Evolutionary conservation across 92 coral and sea anemone species (phyloP).

Genomic region (Palythoa caribaeorum): DNA sequence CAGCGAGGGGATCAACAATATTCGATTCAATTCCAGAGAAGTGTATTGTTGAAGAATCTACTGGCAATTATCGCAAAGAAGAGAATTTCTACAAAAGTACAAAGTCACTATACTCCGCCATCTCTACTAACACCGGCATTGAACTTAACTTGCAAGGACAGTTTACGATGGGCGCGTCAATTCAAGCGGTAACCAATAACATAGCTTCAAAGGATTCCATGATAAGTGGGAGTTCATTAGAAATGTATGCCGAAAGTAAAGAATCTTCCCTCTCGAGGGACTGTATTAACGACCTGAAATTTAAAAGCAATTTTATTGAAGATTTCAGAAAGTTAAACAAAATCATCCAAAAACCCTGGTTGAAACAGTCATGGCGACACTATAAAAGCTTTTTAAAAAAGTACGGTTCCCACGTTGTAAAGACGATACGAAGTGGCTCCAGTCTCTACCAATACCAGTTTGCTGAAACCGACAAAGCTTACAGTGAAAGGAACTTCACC

Average conservation of each 20-base stretch:
- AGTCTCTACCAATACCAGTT: slow-evolving; percentile 58
- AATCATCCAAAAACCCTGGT: slow-evolving; percentile 48
- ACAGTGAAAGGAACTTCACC: slow-evolving; percentile 20
- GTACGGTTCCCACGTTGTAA: slow-evolving; percentile 71
- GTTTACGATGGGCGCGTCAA: slow-evolving; percentile 49
- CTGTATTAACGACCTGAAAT: not conserved
- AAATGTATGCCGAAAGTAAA: not conserved
- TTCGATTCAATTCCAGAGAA: slow-evolving; percentile 22
- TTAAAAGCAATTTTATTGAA: not conserved
- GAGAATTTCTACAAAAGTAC: slow-evolving; percentile 15
- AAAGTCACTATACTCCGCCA: slow-evolving; percentile 22
- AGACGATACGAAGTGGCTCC: slow-evolving; percentile 52
- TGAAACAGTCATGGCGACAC: slow-evolving; percentile 52
- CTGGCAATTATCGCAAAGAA: not conserved
- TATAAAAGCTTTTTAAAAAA: slow-evolving; percentile 52
- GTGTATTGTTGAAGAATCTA: not conserved
- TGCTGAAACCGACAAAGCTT: slow-evolving; percentile 13
- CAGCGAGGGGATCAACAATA: slow-evolving; percentile 55
- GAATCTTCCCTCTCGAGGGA: slow-evolving; percentile 4
- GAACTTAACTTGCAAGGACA: slow-evolving; percentile 31
- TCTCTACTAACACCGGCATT: slow-evolving; percentile 26
- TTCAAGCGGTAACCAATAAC: slow-evolving; percentile 22
- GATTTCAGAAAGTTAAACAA: not conserved
- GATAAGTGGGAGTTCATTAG: not conserved
- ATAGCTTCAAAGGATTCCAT: not conserved